Percentiles rank a stretch among this genome's conserved stretches.
Evolutionary conservation across 2,113 vertebrate genomes (phyloP).

Genomic region (Larimichthys polyactis): DNA sequence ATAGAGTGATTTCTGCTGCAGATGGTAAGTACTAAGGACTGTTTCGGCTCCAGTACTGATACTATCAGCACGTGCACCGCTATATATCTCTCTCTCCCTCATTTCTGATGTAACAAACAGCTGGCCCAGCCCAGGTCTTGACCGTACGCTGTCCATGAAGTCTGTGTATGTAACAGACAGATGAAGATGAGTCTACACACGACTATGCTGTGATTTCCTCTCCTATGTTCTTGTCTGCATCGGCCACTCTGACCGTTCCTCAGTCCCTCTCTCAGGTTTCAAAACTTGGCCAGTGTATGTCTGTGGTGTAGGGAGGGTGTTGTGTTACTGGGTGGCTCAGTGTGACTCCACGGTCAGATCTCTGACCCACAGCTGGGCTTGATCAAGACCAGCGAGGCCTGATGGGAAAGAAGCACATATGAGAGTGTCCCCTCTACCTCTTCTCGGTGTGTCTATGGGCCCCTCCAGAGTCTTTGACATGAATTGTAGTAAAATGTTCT

Average conservation of each 20-base stretch:
- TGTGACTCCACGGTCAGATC: conserved; percentile 56
- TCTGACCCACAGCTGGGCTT: conserved; percentile 65
- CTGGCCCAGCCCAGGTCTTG: neutral
- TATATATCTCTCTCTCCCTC: neutral
- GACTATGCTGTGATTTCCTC: neutral
- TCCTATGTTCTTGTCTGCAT: neutral
- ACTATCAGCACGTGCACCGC: neutral
- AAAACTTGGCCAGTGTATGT: conserved; percentile 34
- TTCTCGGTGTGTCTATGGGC: neutral
- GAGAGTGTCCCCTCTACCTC: neutral
- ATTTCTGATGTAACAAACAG: neutral
- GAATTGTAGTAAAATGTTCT: neutral
- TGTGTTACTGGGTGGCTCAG: conserved; percentile 52
- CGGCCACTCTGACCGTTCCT: neutral
- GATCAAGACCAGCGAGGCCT: conserved; percentile 43
- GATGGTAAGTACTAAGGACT: neutral
- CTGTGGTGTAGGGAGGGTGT: conserved; percentile 31
- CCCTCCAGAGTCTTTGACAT: neutral
- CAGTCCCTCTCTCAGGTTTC: conserved; percentile 40
- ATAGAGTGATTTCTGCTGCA: neutral
- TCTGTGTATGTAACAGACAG: neutral
- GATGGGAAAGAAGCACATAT: conserved; percentile 18
- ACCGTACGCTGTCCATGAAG: neutral
- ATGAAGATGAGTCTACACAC: conserved; percentile 13
- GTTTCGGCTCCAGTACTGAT: conserved; percentile 15